Base-by-base conservation (phyloP, 2,888 invertebrate genomes). In the Eilema griseolum region DNA sequence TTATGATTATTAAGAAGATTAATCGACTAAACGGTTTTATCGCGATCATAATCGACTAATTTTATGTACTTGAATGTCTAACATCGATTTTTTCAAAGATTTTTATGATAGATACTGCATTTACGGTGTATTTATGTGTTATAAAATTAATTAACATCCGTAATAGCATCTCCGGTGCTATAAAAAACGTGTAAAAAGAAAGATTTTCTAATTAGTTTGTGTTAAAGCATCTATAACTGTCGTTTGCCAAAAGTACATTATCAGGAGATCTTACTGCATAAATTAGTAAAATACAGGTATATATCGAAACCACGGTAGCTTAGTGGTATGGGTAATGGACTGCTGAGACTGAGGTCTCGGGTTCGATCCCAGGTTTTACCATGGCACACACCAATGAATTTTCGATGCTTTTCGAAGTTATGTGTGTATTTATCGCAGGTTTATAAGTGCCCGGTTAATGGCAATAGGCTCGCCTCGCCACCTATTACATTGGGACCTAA, bases 21-120 rank as follows among this genome's bases (percentile, higher is more conserved):
- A 64, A 77, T 77, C 52, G 61, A 67, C 56, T 63, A 24, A 46
- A 70, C 16, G 46, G 56, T 77, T 74, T 71, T 72, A 75, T 75
- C 73, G 59, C 33, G 24, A 23, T 59, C 57, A 70, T 70, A 71
- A 82, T 82, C 75, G 72, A 66, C 52, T 74, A 77, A 72, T 70
- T 73, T 74, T 76, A 73, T 69, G 74, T 72, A 73, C 4, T 74
- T 66, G 67, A 65, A 80, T 72, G 63, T 65, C 61, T 62, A 67
- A 67, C 67, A 74, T 74, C 80, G 77, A 81, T 80, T 79, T 79
- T 67, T 71, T 57, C 24, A 24, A 65, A 16, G 41, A 67, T 73
- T 73, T 77, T 24, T 26, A 33, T 77, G 59, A 72, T 77, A 75
- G 61, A 67, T 60, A 57, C 37, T 52, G 57, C 71, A 61, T 73